Evolutionary conservation across 2,113 vertebrate genomes (phyloP), one percentile per base, ranked within the genome.

Genomic region (Esox niger): DNA sequence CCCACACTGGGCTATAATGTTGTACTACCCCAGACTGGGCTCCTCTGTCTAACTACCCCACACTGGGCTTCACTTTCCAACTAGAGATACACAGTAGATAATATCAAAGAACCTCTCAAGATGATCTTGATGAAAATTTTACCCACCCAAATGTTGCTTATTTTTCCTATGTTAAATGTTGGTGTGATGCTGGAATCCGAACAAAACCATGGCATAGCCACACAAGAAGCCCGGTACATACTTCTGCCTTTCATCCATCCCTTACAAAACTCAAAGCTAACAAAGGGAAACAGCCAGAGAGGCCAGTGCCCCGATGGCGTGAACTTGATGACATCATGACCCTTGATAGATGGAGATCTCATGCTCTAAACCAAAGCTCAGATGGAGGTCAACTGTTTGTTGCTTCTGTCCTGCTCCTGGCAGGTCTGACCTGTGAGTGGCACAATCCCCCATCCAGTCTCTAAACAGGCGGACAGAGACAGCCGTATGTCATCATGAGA

Each of bases 401-500:
- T 58, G 62, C 71, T 74, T 62, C 58, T 33, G 13, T 27, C 73
- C 62, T 81, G 35, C 77, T 83, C 83, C 77, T 60, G 31, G 64
- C 68, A 27, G 74, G 80, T 74, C 57, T 75, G 74, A 78, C 69
- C 66, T 61, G 21, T 64, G 69, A 69, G 59, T 68, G 52, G 29
- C 52, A 47, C 52, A 62, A 78, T 68, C 76, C 79, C 63, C 78
- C 46, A 56, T 79, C 62, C 62, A n/a, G 76, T 70, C 77, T 82
- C 77, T 21, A 56, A 31, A 72, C 73, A 71, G 73, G 64, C 64
- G 15, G n/a, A n/a, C n/a, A n/a, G n/a, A n/a, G n/a, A n/a, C n/a
- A n/a, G 64, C 65, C 71, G 57, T 72, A 74, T 59, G 84, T 81
- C 38, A 57, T 27, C 75, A 67, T 75, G 62, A 79, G 79, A 72